phyloP scores from a whole-genome alignment of 2,797 vertebrate species.

The Coilia nasus region DNA sequence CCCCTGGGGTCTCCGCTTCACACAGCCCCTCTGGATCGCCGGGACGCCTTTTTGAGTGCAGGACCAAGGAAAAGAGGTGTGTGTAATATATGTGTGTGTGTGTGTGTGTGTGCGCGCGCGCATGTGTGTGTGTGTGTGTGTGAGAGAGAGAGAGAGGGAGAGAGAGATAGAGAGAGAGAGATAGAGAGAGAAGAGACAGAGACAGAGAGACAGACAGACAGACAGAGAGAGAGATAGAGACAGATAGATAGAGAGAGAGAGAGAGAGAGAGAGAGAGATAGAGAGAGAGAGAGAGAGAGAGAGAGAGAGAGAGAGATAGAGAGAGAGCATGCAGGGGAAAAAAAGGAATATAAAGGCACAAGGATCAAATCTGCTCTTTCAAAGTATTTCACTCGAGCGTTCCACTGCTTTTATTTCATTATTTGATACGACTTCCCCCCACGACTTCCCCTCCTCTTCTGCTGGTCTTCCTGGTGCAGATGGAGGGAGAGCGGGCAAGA shows the following conservation, averaged over 20 bases:
- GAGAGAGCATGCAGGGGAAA: conserved; percentile 38
- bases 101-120: background rate
- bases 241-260: background rate
- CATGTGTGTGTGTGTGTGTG: background rate
- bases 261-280: background rate
- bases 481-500: conserved; percentile 61
- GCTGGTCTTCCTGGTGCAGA: conserved; percentile 34
- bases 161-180: conserved; percentile 5
- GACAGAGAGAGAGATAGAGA: too few relatives aligned
- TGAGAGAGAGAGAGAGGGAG: conserved; percentile 2
- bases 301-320: too few relatives aligned
- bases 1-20: conserved; percentile 41
- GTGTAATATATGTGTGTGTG: background rate
- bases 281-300: background rate
- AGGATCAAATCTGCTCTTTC: conserved; percentile 67
- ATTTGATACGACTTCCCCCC: conserved; percentile 49
- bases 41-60: conserved; percentile 58
- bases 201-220: too few relatives aligned
- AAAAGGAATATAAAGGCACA: conserved; percentile 65
- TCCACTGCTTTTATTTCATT: conserved; percentile 38
- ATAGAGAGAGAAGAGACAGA: background rate
- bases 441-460: background rate
- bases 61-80: background rate
- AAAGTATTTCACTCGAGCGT: conserved; percentile 70
- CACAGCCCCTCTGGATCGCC: conserved; percentile 50